phyloP scores from a whole-genome alignment of 2,113 vertebrate species.

The Mirounga angustirostris region DNA sequence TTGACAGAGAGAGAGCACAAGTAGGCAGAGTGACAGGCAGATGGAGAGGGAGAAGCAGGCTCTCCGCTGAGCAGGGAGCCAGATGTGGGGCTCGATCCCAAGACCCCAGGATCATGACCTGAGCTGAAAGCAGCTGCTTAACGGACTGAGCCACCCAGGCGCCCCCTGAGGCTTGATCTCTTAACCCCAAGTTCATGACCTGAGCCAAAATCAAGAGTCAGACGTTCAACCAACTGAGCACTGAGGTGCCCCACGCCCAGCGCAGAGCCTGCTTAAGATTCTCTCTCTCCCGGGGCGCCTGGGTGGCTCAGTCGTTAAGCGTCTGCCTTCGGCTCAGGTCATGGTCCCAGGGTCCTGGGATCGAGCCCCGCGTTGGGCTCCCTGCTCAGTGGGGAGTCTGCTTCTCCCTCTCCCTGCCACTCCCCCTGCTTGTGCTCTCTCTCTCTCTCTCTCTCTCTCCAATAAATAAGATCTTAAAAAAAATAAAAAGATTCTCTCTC shows the following conservation, averaged over 20 bases:
- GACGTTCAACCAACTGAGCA: neutral
- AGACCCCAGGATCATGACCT: no score
- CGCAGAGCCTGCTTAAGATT: neutral
- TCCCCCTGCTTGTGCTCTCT: no score
- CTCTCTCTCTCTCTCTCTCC: no score
- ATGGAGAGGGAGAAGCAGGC: no score
- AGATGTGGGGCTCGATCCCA: no score
- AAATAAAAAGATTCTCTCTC: neutral
- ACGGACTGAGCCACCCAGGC: no score
- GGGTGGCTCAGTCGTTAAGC: neutral
- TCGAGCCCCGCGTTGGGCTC: accelerated
- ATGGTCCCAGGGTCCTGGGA: neutral
- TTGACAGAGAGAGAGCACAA: no score
- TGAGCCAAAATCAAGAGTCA: neutral
- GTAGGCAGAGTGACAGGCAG: no score
- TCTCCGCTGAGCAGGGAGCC: no score
- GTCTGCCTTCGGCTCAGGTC: neutral
- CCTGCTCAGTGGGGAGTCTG: accelerated
- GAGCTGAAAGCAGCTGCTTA: no score
- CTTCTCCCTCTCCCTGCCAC: neutral
- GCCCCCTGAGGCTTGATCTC: neutral
- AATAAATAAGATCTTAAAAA: neutral
- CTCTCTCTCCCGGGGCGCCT: neutral
- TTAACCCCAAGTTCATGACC: neutral
- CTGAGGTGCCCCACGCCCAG: no score